Evolutionary conservation across 2,797 vertebrate species (phyloP), one percentile per base, ranked within the genome.

Genomic region (Crocodylus rhombifer): DNA sequence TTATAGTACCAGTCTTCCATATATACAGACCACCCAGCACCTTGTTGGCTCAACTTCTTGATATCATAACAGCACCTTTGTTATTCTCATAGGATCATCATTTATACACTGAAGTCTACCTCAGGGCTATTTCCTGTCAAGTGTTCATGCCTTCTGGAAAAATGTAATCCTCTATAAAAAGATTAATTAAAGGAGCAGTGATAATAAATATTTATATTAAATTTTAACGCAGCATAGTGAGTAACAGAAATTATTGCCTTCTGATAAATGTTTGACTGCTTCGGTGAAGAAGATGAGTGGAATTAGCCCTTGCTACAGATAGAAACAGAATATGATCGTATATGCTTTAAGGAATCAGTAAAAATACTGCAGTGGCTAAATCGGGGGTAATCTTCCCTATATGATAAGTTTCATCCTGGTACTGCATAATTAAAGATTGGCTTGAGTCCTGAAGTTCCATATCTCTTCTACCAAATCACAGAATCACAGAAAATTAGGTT

Each of bases 1-100:
- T 97, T 97, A 97, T 87, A 97, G 86, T 97, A 97, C 98, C 97
- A 97, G 96, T 97, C 96, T 97, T 95, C 23, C 90, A 95, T 84
- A 96, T 87, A 95, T 73, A 88, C 42, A 95, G 97, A 97, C 97
- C 97, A 97, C 97, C 97, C 97, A 98, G 93, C 87, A 96, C 97
- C 97, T 96, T 91, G 89, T 86, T 83, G 83, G 92, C 88, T 91
- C 95, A 95, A 84, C 91, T 92, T 57, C 80, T 90, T 88, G 36
- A 21, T 83, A 60, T 88, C 95, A 96, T 97, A 98, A 97, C 89
- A 3, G 93, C 77, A 95, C 92, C 94, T 98, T 97, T 98, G 96
- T 98, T 97, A 91, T 79, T 86, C 96, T 97, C 85, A 92, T 92
- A 96, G 94, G 90, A 92, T 80, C 74, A 74, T 87, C 82, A 61